Evolutionary conservation across 2,113 vertebrate genomes (phyloP).

Genomic region (Burhinus oedicnemus): DNA sequence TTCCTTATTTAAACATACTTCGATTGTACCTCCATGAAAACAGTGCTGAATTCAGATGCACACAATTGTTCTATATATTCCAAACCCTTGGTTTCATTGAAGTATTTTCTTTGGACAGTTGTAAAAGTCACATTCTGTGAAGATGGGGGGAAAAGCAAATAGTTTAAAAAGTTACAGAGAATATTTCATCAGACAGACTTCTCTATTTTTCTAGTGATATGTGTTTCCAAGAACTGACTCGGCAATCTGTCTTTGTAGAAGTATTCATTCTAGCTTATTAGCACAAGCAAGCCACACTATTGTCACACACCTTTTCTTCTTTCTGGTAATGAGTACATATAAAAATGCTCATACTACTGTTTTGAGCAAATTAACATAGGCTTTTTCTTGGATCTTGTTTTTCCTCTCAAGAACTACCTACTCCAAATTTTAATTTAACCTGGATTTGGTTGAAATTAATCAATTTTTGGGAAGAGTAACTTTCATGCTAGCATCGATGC

Average conservation of each 20-base stretch:
- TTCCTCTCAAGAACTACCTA: not conserved
- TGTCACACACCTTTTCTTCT: not conserved
- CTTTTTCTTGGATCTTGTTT: not conserved
- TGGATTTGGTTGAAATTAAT: not conserved
- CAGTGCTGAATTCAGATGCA: constrained; percentile 87
- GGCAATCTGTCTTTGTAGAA: not conserved
- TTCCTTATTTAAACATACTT: constrained; percentile 81
- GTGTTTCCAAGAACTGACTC: not conserved
- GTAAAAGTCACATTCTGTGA: constrained; percentile 88
- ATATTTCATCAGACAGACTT: not conserved
- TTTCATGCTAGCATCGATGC: not conserved
- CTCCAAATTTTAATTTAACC: not conserved
- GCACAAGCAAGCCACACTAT: not conserved
- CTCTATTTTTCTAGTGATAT: not conserved
- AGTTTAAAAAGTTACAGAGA: not conserved
- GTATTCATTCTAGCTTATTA: not conserved
- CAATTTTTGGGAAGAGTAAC: not conserved
- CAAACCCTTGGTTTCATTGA: constrained; percentile 95
- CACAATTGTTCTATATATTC: constrained; percentile 94
- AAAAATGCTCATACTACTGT: not conserved
- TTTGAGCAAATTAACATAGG: not conserved
- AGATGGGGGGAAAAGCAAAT: not conserved
- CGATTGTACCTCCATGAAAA: constrained; percentile 92
- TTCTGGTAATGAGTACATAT: not conserved
- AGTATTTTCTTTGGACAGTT: constrained; percentile 93